These are phyloP conservation scores for Brachyptera putata DNA, from an alignment of 2,888 invertebrate species.

Conservation along the genomic window DNA sequence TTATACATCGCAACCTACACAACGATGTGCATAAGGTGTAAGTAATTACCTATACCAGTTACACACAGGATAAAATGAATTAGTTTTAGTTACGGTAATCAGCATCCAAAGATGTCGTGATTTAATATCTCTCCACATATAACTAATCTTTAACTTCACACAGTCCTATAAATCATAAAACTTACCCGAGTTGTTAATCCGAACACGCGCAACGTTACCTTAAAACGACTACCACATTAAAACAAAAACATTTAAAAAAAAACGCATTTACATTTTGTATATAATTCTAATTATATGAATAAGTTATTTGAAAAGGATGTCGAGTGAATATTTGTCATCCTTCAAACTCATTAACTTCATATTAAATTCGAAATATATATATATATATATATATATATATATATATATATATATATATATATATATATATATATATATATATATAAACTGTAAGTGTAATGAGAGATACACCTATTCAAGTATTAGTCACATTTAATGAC, in stretches of 20 bases:
- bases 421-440: too few species aligned
- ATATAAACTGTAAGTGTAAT: too few species aligned
- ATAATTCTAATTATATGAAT: background rate
- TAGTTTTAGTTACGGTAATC: constrained; percentile 2
- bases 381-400: too few species aligned
- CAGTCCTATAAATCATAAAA: constrained; percentile 17
- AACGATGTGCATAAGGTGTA: too few species aligned
- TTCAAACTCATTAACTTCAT: constrained; percentile 12
- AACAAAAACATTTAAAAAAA: too few species aligned
- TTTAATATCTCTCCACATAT: constrained; percentile 3
- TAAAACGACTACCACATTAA: too few species aligned
- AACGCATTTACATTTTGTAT: background rate
- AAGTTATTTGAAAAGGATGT: too few species aligned
- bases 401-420: background rate
- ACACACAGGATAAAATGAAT: background rate
- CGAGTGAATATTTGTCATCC: constrained; percentile 4
- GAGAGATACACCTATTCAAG: too few species aligned
- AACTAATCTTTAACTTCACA: background rate
- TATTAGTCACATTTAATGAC: too few species aligned
- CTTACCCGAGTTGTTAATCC: background rate
- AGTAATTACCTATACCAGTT: background rate
- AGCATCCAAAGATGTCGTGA: background rate
- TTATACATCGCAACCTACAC: too few species aligned
- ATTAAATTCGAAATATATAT: constrained; percentile 8
- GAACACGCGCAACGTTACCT: too few species aligned